Percentiles rank a stretch among this genome's conserved stretches.
These are phyloP conservation scores for Meloe dianella DNA, from an alignment of 2,888 invertebrate genomes.

Conservation along the genomic window DNA sequence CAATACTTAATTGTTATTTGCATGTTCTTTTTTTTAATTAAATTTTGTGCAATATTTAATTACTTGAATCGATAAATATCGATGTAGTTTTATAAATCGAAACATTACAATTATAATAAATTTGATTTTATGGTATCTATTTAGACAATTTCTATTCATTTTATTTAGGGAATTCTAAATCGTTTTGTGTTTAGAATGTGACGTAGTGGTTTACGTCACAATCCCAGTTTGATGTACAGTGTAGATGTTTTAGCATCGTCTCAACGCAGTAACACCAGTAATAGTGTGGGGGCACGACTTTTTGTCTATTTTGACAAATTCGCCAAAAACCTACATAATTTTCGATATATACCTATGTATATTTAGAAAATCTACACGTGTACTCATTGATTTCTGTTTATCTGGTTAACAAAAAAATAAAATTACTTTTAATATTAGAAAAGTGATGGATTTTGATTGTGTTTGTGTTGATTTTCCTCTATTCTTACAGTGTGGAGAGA, in stretches of 20 bases:
- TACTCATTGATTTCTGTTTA: neutral
- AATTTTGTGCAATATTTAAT: no score
- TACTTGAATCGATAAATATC: no score
- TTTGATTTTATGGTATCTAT: no score
- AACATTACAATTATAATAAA: no score
- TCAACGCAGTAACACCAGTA: neutral
- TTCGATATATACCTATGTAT: neutral
- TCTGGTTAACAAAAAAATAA: no score
- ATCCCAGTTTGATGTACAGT: conserved; percentile 37
- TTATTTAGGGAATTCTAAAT: conserved; percentile 1
- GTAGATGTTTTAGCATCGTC: conserved; percentile 22
- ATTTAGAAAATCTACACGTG: neutral
- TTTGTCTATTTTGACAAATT: neutral
- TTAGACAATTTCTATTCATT: conserved; percentile 7
- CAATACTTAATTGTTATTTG: no score
- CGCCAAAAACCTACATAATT: neutral
- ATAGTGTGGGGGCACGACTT: neutral
- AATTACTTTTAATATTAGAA: neutral
- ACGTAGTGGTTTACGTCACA: conserved; percentile 41
- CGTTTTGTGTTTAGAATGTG: conserved; percentile 33
- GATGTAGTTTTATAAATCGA: no score
- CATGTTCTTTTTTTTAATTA: no score
- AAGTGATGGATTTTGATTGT: conserved; percentile 5
- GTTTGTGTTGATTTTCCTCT: conserved; percentile 32
- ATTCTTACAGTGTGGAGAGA: conserved; percentile 64